These are phyloP conservation scores for Peribatodes rhomboidaria DNA, from an alignment of 2,888 invertebrate species.

Conservation along the genomic window DNA sequence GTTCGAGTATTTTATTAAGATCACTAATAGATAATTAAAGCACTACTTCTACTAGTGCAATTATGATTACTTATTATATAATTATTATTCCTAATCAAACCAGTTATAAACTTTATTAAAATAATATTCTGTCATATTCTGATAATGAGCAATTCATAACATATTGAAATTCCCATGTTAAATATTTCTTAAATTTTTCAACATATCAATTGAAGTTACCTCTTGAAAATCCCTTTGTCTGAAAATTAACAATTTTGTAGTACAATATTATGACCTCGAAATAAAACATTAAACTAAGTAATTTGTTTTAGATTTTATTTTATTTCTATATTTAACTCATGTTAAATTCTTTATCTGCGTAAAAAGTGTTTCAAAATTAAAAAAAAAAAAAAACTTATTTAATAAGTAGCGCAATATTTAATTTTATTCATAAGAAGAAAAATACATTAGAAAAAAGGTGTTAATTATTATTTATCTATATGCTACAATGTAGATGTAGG, in stretches of 20 bases:
- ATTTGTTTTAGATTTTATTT: no score
- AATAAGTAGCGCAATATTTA: no score
- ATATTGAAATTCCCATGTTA: constrained; percentile 54
- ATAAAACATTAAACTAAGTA: no score
- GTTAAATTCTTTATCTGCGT: no score
- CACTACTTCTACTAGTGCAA: constrained; percentile 1
- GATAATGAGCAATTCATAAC: constrained; percentile 62
- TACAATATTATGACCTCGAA: not conserved
- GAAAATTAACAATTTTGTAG: not conserved
- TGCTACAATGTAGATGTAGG: no score
- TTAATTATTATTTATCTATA: no score
- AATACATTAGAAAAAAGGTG: no score
- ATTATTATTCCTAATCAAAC: constrained; percentile 31
- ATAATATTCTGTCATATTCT: constrained; percentile 20
- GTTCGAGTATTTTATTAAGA: not conserved
- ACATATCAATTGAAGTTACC: constrained; percentile 73
- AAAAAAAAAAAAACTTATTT: no score
- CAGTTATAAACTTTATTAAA: constrained; percentile 27
- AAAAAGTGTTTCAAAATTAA: no score
- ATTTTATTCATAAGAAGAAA: no score
- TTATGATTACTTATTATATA: not conserved
- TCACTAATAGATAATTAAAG: no score
- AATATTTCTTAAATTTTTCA: constrained; percentile 57
- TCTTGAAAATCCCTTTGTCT: constrained; percentile 49
- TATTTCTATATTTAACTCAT: no score